phyloP scores from a whole-genome alignment of 2,888 invertebrate genomes.

The Notodonta ziczac region DNA sequence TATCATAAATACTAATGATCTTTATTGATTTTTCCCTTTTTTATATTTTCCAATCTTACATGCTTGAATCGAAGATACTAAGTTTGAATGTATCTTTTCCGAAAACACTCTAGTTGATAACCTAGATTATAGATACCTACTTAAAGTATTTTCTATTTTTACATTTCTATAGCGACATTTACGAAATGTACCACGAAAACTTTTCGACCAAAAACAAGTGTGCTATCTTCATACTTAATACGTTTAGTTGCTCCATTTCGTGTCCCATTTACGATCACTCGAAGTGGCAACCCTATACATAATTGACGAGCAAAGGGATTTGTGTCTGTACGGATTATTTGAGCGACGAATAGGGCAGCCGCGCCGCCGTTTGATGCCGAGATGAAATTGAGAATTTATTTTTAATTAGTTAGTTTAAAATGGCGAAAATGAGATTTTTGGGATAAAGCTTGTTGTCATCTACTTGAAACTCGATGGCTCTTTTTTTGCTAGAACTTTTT shows the following conservation, averaged over 20 bases:
- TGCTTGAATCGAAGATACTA: too few species aligned
- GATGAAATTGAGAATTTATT: conserved; percentile 30
- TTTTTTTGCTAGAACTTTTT: background rate
- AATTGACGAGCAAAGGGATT: conserved; percentile 35
- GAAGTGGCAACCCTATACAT: conserved; percentile 19
- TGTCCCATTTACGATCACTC: conserved; percentile 1
- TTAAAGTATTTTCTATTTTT: too few species aligned
- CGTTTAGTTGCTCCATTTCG: background rate
- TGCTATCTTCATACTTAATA: background rate
- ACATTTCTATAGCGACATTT: too few species aligned
- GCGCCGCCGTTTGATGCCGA: conserved; percentile 22
- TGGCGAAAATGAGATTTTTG: background rate
- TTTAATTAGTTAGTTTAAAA: conserved; percentile 26
- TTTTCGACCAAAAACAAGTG: too few species aligned
- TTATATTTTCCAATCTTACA: too few species aligned
- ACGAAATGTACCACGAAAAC: too few species aligned
- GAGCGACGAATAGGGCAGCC: conserved; percentile 15
- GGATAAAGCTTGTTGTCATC: background rate
- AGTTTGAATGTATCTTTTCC: too few species aligned
- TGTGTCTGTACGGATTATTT: conserved; percentile 26
- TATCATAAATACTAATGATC: too few species aligned
- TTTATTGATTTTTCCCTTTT: too few species aligned
- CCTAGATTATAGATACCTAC: too few species aligned
- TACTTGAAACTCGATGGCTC: background rate
- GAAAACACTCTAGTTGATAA: too few species aligned